Evolutionary conservation across 2,113 vertebrate genomes (phyloP).

Genomic region (Hassar affinis): DNA sequence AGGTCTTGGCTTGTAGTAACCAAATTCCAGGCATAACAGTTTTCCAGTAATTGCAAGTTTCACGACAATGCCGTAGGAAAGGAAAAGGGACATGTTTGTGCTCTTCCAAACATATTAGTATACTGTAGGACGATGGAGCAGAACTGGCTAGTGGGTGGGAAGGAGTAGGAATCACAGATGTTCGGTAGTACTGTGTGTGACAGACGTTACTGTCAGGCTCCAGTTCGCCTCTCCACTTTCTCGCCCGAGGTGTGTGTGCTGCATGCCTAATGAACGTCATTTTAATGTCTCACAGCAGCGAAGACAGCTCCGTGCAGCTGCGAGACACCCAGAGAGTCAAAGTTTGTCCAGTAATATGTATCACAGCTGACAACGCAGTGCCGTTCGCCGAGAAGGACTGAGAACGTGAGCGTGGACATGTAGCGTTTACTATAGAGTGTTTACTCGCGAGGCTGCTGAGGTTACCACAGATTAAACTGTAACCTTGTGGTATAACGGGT

Average conservation of each 20-base stretch:
- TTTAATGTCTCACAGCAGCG: constrained; percentile 16
- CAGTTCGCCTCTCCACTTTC: constrained; percentile 29
- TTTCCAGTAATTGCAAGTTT: not conserved
- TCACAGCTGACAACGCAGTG: not conserved
- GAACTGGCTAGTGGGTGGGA: not conserved
- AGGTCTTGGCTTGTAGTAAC: not conserved
- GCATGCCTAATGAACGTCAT: constrained; percentile 44
- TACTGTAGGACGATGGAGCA: not conserved
- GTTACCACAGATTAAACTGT: constrained; percentile 67
- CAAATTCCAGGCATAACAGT: not conserved
- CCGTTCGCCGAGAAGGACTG: not conserved
- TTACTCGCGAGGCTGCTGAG: not conserved
- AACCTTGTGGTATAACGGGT: constrained; percentile 68
- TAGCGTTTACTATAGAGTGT: not conserved
- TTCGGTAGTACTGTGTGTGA: constrained; percentile 27
- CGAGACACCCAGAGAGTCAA: constrained; percentile 23
- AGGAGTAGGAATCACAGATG: constrained; percentile 19
- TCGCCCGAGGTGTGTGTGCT: constrained; percentile 30
- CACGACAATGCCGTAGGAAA: not conserved
- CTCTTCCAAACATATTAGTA: not conserved
- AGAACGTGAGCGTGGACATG: not conserved
- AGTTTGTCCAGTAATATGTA: constrained; percentile 28
- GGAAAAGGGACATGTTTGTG: not conserved
- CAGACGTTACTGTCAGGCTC: constrained; percentile 30
- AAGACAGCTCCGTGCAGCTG: constrained; percentile 26